Conservation (phyloP, 2,888 invertebrate genomes). For the Pinctada fucata region DNA sequence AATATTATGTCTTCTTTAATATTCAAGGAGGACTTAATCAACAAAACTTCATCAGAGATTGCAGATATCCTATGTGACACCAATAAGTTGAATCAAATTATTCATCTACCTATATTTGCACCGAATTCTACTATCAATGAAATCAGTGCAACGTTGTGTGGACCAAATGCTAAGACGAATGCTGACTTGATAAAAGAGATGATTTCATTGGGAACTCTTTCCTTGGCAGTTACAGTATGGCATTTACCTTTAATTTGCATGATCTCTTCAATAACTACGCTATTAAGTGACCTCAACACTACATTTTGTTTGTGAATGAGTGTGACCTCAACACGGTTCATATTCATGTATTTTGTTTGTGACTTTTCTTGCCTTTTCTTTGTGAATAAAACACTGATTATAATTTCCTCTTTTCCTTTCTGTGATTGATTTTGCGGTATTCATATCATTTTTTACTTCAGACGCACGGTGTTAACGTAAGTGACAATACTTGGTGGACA, state of each 20-base stretch:
- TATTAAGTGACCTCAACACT: too few species aligned
- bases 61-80: conserved; percentile 31
- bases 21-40: conserved; percentile 45
- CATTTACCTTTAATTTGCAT: too few species aligned
- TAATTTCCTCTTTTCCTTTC: too few species aligned
- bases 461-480: neutral
- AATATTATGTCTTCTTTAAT: too few species aligned
- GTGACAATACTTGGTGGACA: conserved; percentile 30
- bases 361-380: too few species aligned
- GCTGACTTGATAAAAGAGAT: neutral
- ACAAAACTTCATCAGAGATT: conserved; percentile 43
- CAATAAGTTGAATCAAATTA: conserved; percentile 18
- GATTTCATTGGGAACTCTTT: neutral
- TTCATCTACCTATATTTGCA: conserved; percentile 24
- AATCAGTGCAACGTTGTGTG: conserved; percentile 16
- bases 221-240: neutral
- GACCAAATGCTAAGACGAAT: neutral
- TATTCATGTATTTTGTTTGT: too few species aligned
- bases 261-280: too few species aligned
- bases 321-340: too few species aligned
- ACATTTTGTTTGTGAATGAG: too few species aligned
- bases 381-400: too few species aligned
- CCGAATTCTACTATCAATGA: conserved; percentile 7
- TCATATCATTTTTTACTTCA: too few species aligned
- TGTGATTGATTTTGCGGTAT: too few species aligned